Percentiles rank a stretch among this genome's conserved stretches.
Conservation (phyloP, 2,113 vertebrate species). For the Nymphicus hollandicus region DNA sequence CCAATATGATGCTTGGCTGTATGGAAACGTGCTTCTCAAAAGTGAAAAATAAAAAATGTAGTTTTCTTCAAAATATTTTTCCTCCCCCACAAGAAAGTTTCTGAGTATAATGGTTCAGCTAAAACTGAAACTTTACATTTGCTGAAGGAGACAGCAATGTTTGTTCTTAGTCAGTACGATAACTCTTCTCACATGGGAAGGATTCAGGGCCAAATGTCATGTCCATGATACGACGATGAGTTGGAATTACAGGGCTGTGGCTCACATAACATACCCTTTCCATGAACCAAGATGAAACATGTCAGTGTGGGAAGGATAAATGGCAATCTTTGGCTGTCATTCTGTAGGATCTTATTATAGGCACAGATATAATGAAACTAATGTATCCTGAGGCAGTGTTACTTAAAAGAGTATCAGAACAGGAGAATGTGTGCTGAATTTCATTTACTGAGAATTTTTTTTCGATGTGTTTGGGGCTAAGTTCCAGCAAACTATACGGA, state of each 20-base stretch:
- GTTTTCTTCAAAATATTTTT: not conserved
- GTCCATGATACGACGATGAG: not conserved
- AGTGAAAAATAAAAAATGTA: not conserved
- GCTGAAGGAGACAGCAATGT: not conserved
- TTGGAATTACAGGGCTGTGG: not conserved
- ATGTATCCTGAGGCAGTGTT: conserved; percentile 56
- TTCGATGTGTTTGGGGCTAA: not conserved
- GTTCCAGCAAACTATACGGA: not conserved
- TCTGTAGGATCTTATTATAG: conserved; percentile 53
- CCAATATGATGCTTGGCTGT: not conserved
- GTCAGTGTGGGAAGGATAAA: conserved; percentile 53
- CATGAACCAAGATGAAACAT: conserved; percentile 23
- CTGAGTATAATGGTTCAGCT: not conserved
- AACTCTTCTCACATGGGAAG: not conserved
- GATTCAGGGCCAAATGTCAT: not conserved
- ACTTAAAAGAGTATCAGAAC: conserved; percentile 47
- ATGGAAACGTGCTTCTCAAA: not conserved
- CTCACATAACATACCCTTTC: conserved; percentile 3
- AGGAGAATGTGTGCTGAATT: conserved; percentile 33
- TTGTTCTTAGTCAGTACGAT: not conserved
- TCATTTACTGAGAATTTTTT: not conserved
- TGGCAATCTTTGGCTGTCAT: conserved; percentile 45
- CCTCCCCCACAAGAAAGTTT: not conserved
- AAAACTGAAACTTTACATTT: not conserved
- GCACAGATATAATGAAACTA: conserved; percentile 64